Evolutionary conservation across 2,113 vertebrate genomes (phyloP).

Genomic region (Phainopepla nitens): DNA sequence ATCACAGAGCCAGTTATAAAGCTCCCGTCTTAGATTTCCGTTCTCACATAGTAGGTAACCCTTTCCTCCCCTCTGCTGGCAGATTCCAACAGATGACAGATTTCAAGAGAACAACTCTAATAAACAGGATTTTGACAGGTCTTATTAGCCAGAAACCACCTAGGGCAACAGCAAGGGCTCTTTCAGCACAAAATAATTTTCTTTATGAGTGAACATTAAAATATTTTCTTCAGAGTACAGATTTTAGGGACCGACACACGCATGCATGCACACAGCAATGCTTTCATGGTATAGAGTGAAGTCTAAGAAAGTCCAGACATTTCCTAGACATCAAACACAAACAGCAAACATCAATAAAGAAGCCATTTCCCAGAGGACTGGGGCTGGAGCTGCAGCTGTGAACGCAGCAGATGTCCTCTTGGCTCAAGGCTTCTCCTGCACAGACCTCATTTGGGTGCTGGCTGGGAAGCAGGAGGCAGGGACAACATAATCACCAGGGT

Average conservation of each 20-base stretch:
- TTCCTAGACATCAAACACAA: background rate
- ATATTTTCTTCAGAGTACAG: background rate
- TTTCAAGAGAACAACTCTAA: background rate
- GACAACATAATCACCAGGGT: background rate
- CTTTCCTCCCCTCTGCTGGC: conserved; percentile 24
- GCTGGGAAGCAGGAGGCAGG: background rate
- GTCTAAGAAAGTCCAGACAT: background rate
- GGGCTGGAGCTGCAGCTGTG: background rate
- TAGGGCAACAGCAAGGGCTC: background rate
- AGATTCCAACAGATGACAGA: background rate
- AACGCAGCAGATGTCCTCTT: background rate
- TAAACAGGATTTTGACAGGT: background rate
- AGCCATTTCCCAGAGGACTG: background rate
- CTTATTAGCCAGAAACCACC: background rate
- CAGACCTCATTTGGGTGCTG: background rate
- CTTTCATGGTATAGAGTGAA: background rate
- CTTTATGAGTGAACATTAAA: background rate
- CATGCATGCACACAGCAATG: background rate
- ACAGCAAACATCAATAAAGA: background rate
- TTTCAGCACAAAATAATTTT: background rate
- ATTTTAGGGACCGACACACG: background rate
- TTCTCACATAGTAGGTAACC: background rate
- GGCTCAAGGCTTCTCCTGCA: background rate
- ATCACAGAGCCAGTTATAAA: conserved; percentile 17
- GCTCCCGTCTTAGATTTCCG: background rate